Base-by-base conservation (phyloP, 2,888 invertebrate genomes). In the Suillia variegata region DNA sequence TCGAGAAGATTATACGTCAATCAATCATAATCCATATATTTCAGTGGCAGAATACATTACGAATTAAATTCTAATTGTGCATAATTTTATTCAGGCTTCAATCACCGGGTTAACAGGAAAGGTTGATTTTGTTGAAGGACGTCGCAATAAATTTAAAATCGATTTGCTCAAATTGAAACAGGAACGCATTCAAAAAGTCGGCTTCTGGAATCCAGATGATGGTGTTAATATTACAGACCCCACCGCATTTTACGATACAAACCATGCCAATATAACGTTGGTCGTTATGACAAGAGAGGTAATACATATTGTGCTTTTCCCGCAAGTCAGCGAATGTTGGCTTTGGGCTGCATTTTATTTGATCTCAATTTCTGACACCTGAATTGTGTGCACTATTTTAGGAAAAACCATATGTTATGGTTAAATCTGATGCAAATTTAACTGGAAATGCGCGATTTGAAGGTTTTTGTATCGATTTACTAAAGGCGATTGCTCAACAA, bases 401-500 rank as follows among this genome's bases (percentile, higher is more conserved):
- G 94, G 94, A 94, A 76, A 90, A 89, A 67, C 95, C 95, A 0
- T 95, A 95, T 82, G 94, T 95, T 2, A 94, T 94, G 94, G 89
- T 94, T 53, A 92, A 90, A 71, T 89, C 90, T 63, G 92, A 92
- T 61, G 89, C 87, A 81, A 94, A 93, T 80, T 84, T 93, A 5
- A 93, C 93, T 47, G 94, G 94, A 2, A 94, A 94, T 80, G 91
- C 92, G 1, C 85, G 92, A 20, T 94, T 90, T 79, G 94, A 95
- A 72, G 96, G 96, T 0, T 96, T 95, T 84, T 95, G 95, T 82
- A 93, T 96, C 70, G 95, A 96, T 81, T 84, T 96, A 58, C 85
- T 96, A 34, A 90, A 92, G 67, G 87, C 89, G 71, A 92, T 96
- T 52, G 93, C 94, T 0, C 1, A 87, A 0, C 87, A 92, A 74